phyloP scores from a whole-genome alignment of 2,888 invertebrate genomes.

The Malthinus flaveolus region DNA sequence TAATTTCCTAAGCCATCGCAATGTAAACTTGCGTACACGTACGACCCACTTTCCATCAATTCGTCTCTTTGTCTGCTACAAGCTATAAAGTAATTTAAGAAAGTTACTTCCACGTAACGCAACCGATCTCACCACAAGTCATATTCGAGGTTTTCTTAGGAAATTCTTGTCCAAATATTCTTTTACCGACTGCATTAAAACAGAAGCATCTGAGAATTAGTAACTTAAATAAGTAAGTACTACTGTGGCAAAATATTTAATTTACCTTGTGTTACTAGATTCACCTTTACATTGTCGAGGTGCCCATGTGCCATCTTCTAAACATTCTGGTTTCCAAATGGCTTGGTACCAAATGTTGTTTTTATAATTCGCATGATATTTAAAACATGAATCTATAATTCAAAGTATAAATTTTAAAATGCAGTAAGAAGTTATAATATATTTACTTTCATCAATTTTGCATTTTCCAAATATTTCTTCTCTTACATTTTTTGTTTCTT shows the following conservation, averaged over 20 bases:
- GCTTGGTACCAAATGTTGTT: conserved; percentile 9
- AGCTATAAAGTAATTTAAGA: conserved; percentile 48
- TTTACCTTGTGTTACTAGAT: conserved; percentile 59
- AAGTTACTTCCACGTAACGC: no score
- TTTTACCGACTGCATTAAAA: conserved; percentile 60
- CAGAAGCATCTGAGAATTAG: conserved; percentile 64
- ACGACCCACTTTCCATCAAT: conserved; percentile 51
- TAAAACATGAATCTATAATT: conserved; percentile 32
- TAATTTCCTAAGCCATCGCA: conserved; percentile 68
- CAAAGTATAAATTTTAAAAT: neutral
- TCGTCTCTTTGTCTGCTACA: conserved; percentile 65
- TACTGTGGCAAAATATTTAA: neutral
- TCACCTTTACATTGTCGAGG: conserved; percentile 72
- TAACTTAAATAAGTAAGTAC: neutral
- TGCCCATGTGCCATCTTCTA: conserved; percentile 61
- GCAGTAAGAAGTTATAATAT: neutral
- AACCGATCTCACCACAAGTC: conserved; percentile 63
- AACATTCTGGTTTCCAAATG: conserved; percentile 56
- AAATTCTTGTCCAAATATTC: conserved; percentile 71
- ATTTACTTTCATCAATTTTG: conserved; percentile 39
- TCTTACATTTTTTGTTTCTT: conserved; percentile 25
- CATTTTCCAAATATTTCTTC: conserved; percentile 18
- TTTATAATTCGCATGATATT: conserved; percentile 20
- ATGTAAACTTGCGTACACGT: conserved; percentile 61
- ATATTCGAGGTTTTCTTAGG: conserved; percentile 61